These are phyloP conservation scores for Amiota mariae DNA, from an alignment of 2,888 invertebrate genomes.

Conservation along the genomic window DNA sequence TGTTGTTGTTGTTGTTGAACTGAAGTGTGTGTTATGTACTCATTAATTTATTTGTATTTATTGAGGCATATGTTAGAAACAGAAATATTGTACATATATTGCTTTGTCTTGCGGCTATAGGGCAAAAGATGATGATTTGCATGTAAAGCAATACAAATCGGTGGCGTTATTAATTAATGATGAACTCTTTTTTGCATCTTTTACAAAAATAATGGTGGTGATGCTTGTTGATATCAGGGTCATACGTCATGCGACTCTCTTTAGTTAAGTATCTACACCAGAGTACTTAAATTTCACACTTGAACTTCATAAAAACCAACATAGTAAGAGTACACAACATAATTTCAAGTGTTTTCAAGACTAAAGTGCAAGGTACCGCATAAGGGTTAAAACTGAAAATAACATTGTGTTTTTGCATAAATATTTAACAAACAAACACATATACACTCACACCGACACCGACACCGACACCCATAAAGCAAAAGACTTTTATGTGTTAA, in stretches of 20 bases:
- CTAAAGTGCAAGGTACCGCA: neutral
- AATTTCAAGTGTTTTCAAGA: slow-evolving; percentile 5
- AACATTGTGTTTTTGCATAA: slow-evolving; percentile 7
- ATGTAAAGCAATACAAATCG: neutral
- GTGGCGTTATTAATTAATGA: slow-evolving; percentile 21
- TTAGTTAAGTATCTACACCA: slow-evolving; percentile 7
- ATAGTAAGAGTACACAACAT: neutral
- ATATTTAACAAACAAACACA: neutral
- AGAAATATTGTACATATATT: neutral
- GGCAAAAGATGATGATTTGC: neutral
- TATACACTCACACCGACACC: neutral
- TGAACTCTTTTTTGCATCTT: neutral
- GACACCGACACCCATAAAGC: no score
- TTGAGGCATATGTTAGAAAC: slow-evolving; percentile 44
- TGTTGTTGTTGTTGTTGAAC: slow-evolving; percentile 1
- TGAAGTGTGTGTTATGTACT: neutral
- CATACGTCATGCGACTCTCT: slow-evolving; percentile 11
- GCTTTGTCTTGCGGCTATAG: neutral
- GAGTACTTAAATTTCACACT: slow-evolving; percentile 8
- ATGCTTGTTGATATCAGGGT: no score
- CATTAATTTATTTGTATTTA: slow-evolving; percentile 56
- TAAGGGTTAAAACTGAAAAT: neutral
- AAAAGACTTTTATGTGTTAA: slow-evolving; percentile 5
- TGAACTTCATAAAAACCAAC: slow-evolving; percentile 1
- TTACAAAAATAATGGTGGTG: neutral